A percentile compares a stretch with the other conserved stretches of the same genome.
phyloP scores from a whole-genome alignment of 2,888 invertebrate genomes.

The Sthenelais limicola region DNA sequence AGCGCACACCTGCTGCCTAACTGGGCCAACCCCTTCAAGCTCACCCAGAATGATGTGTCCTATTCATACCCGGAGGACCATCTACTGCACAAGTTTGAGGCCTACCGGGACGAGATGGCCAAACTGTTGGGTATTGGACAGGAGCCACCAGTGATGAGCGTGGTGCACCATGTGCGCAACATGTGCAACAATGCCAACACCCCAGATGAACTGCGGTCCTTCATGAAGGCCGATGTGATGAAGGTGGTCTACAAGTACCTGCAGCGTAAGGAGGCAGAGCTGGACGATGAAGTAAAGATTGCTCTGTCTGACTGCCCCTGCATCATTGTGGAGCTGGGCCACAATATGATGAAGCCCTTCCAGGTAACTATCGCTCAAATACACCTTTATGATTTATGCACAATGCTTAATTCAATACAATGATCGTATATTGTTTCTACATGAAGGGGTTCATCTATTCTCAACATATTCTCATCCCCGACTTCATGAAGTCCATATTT shows the following conservation, averaged over 20 bases:
- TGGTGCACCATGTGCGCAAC: conserved; percentile 21
- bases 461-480: too few species aligned
- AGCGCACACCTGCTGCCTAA: conserved; percentile 51
- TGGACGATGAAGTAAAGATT: conserved; percentile 37
- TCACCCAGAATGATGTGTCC: conserved; percentile 47
- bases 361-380: too few species aligned
- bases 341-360: conserved; percentile 50
- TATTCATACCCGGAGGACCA: conserved; percentile 32
- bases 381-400: too few species aligned
- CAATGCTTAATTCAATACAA: too few species aligned
- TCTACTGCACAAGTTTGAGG: conserved; percentile 36
- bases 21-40: conserved; percentile 55
- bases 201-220: conserved; percentile 47
- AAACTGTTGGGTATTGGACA: conserved; percentile 45
- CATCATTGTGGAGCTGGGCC: conserved; percentile 50
- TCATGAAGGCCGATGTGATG: conserved; percentile 54
- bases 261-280: conserved; percentile 39
- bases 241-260: conserved; percentile 52
- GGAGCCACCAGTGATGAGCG: conserved; percentile 47
- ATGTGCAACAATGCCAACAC: conserved; percentile 23
- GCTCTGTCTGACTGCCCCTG: conserved; percentile 41
- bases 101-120: conserved; percentile 45
- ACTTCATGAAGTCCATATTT: too few species aligned
- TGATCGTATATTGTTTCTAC: too few species aligned
- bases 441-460: too few species aligned